phyloP scores from a whole-genome alignment of 2,888 invertebrate genomes.

The Phaedon cochleariae region DNA sequence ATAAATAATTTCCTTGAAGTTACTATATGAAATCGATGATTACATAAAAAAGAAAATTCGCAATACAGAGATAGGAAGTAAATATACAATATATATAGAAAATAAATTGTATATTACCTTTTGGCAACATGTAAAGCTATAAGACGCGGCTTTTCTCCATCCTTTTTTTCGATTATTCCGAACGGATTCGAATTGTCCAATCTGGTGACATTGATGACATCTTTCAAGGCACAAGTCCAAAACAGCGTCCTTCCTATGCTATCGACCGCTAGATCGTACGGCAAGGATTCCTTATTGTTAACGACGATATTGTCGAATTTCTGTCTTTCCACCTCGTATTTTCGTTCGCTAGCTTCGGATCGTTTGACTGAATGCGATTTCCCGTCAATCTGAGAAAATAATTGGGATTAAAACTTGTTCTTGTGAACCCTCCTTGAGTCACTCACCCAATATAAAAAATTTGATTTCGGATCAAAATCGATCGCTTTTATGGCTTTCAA shows the following conservation, averaged over 20 bases:
- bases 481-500: slow-evolving; percentile 83
- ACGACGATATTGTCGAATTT: slow-evolving; percentile 59
- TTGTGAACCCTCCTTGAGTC: background rate
- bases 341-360: slow-evolving; percentile 68
- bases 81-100: too few relatives aligned
- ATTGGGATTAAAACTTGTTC: slow-evolving; percentile 2
- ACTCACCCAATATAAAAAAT: slow-evolving; percentile 75
- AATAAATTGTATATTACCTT: too few relatives aligned
- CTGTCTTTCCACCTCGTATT: slow-evolving; percentile 64
- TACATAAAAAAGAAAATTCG: too few relatives aligned
- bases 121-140: slow-evolving; percentile 85
- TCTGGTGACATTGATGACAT: slow-evolving; percentile 89
- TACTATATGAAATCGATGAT: too few relatives aligned
- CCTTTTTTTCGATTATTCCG: slow-evolving; percentile 77
- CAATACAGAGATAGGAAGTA: too few relatives aligned
- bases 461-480: slow-evolving; percentile 84
- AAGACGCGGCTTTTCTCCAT: slow-evolving; percentile 82
- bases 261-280: slow-evolving; percentile 88
- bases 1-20: too few relatives aligned
- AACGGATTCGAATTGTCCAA: slow-evolving; percentile 71
- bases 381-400: slow-evolving; percentile 74
- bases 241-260: slow-evolving; percentile 84
- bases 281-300: slow-evolving; percentile 67
- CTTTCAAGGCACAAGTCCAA: slow-evolving; percentile 85
- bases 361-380: slow-evolving; percentile 77